These are phyloP conservation scores for Centropyge bicolor DNA, from an alignment of 2,797 vertebrate species.

Conservation along the genomic window DNA sequence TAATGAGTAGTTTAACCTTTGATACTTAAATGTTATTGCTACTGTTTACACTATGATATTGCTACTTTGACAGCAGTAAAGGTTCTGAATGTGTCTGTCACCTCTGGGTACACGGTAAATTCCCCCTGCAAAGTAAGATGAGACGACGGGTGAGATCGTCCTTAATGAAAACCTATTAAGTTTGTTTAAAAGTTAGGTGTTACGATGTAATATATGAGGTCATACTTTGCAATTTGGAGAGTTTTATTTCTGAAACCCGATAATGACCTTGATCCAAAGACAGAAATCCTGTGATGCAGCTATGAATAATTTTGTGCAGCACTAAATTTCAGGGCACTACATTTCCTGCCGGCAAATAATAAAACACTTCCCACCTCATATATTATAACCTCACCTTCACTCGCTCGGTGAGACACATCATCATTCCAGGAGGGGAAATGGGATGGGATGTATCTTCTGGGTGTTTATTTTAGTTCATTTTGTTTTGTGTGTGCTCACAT, in stretches of 20 bases:
- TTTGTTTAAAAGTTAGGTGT: background rate
- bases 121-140: background rate
- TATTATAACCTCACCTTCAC: slow-evolving; percentile 47
- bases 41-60: background rate
- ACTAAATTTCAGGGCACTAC: slow-evolving; percentile 42
- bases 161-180: background rate
- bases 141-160: background rate
- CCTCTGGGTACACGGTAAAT: background rate
- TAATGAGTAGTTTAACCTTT: background rate
- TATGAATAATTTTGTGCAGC: slow-evolving; percentile 55
- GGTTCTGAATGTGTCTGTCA: background rate
- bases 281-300: slow-evolving; percentile 28
- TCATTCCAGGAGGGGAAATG: slow-evolving; percentile 31
- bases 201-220: background rate
- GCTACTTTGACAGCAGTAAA: background rate
- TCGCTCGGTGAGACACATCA: slow-evolving; percentile 24
- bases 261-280: slow-evolving; percentile 57
- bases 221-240: background rate
- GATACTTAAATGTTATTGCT: background rate
- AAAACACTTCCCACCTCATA: slow-evolving; percentile 54
- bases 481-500: slow-evolving; percentile 3
- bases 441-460: slow-evolving; percentile 3
- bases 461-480: slow-evolving; percentile 12
- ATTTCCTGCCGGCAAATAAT: slow-evolving; percentile 59
- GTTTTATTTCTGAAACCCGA: slow-evolving; percentile 31